These are phyloP conservation scores for Siphamia tubifer DNA, from an alignment of 2,113 vertebrate genomes.

Conservation along the genomic window DNA sequence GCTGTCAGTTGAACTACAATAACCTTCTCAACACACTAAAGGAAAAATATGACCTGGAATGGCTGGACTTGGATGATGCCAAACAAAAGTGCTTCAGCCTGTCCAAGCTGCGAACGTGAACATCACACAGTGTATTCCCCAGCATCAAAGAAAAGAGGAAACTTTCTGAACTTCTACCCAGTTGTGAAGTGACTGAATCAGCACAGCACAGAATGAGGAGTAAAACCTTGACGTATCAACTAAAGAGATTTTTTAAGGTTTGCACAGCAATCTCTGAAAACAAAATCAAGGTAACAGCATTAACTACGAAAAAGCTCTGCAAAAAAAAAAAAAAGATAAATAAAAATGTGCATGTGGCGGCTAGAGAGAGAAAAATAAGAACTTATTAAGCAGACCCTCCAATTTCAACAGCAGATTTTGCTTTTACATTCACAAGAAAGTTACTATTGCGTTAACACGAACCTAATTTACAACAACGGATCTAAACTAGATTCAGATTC, in stretches of 20 bases:
- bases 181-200: conserved; percentile 6
- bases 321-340: neutral
- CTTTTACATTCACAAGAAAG: conserved; percentile 68
- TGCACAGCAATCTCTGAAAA: neutral
- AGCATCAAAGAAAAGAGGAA: neutral
- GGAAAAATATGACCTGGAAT: neutral
- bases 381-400: neutral
- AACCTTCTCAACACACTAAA: neutral
- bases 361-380: neutral
- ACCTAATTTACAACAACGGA: conserved; percentile 33
- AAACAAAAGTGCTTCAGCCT: neutral
- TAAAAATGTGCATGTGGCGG: neutral
- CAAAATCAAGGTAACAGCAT: conserved; percentile 22
- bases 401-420: conserved; percentile 28
- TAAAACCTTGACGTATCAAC: neutral
- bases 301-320: neutral
- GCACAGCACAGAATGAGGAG: conserved; percentile 20
- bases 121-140: neutral
- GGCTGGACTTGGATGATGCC: neutral
- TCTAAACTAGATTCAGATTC: conserved; percentile 22
- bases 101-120: neutral
- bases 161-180: conserved; percentile 5
- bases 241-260: conserved; percentile 1
- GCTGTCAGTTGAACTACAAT: conserved; percentile 24
- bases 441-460: conserved; percentile 26